Conservation (phyloP, 2,888 invertebrate genomes). For the Cephonodes hylas region DNA sequence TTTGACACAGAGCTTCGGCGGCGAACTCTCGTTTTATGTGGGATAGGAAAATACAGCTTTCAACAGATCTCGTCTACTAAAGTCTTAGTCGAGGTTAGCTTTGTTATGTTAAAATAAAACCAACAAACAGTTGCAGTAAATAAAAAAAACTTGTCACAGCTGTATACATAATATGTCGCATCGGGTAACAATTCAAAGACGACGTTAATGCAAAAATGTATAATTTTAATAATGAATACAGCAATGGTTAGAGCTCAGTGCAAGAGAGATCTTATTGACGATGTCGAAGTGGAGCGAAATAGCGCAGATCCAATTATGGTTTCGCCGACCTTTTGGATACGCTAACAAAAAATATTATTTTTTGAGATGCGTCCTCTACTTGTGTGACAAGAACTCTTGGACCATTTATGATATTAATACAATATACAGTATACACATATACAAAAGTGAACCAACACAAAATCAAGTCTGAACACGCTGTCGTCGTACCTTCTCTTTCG, state of each 20-base stretch:
- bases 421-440: background rate
- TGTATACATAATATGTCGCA: background rate
- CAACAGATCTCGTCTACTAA: background rate
- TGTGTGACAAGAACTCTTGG: constrained; percentile 17
- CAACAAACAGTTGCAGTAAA: background rate
- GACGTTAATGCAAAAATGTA: background rate
- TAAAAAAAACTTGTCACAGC: background rate
- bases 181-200: background rate
- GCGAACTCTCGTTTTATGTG: constrained; percentile 17
- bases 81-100: background rate
- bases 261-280: constrained; percentile 30
- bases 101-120: constrained; percentile 2
- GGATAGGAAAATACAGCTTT: background rate
- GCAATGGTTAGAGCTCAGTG: constrained; percentile 21
- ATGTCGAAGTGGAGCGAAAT: constrained; percentile 30
- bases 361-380: constrained; percentile 28
- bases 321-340: constrained; percentile 31
- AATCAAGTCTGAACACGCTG: background rate
- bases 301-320: constrained; percentile 38
- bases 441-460: background rate
- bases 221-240: constrained; percentile 20
- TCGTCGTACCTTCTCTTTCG: background rate
- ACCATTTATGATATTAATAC: constrained; percentile 5
- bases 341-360: constrained; percentile 40
- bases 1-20: constrained; percentile 28